Evolutionary conservation across 2,113 vertebrate genomes (phyloP).

Genomic region (Tympanuchus pallidicinctus): DNA sequence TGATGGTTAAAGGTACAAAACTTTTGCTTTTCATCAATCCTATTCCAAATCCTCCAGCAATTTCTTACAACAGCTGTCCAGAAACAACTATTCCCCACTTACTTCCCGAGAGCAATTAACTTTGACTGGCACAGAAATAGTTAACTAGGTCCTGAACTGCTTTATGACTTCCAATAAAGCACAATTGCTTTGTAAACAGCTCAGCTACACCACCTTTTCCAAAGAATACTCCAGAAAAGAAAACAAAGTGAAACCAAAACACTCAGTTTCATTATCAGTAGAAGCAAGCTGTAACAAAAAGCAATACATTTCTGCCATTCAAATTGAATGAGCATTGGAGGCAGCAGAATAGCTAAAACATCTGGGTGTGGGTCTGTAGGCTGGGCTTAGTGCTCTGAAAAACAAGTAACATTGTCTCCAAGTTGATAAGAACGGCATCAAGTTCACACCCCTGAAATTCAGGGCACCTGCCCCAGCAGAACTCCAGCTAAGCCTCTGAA

Average conservation of each 20-base stretch:
- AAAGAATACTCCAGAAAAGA: neutral
- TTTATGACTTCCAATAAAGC: conserved; percentile 51
- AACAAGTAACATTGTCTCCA: rapidly evolving
- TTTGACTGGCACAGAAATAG: neutral
- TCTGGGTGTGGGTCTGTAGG: neutral
- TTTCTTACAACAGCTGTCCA: neutral
- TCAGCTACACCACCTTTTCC: neutral
- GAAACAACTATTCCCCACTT: neutral
- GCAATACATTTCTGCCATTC: neutral
- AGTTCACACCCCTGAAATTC: neutral
- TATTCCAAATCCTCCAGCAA: neutral
- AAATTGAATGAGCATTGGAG: neutral
- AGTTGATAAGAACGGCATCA: neutral
- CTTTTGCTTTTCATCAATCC: neutral
- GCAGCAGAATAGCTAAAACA: neutral
- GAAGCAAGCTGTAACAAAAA: neutral
- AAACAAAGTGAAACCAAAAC: neutral
- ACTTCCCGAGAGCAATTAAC: neutral
- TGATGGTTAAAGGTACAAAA: rapidly evolving
- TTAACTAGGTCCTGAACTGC: neutral
- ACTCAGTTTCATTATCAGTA: neutral
- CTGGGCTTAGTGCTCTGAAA: neutral
- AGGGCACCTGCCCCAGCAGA: neutral
- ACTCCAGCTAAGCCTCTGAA: neutral
- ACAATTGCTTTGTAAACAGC: conserved; percentile 21